Evolutionary conservation across 1,140 invertebrate genomes (phyloP), one percentile per base, ranked within the genome.

Genomic region (Marisa cornuarietis): DNA sequence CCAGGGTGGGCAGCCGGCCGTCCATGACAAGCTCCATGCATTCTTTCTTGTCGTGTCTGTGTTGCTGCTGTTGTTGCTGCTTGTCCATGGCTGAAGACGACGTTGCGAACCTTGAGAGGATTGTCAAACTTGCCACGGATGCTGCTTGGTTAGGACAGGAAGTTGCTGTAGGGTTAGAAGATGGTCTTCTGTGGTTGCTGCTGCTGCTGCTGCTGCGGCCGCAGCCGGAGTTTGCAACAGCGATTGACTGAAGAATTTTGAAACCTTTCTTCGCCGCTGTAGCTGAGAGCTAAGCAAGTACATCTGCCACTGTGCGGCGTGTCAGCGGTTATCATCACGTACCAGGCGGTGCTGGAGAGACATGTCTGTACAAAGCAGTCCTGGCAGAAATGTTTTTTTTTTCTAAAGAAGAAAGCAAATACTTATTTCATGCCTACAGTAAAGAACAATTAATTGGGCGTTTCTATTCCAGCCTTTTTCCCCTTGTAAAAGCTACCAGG

Each of bases 21-120:
- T 63, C 76, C 73, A 77, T 65, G 63, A 51, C 52, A 71, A 82
- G 73, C 76, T 82, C 81, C 20, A 80, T 75, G 71, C 65, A 74
- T 54, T 82, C 81, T 65, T 80, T 77, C 26, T 54, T 74, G 24
- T 76, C 31, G 8, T 74, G 16, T 18, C 66, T n/a, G 18, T 61
- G 61, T 74, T 62, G 54, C 20, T 76, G 52, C 26, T 66, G 62
- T 5, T 26, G 76, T 16, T 77, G 76, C 18, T 77, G 76, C 63
- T 52, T 77, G 42, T 77, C 76, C 76, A 77, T 77, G 76, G 31
- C 1, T 0, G 20, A 49, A 10, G 61, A 31, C 24, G 74, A 65
- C 31, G 74, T 16, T 9, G 62, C 62, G 14, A 61, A 14, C 31
- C 24, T 10, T 7, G 31, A 16, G 20, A 63, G 0, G 51, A 14